phyloP scores from a whole-genome alignment of 2,797 vertebrate genomes.

The Fratercula arctica region DNA sequence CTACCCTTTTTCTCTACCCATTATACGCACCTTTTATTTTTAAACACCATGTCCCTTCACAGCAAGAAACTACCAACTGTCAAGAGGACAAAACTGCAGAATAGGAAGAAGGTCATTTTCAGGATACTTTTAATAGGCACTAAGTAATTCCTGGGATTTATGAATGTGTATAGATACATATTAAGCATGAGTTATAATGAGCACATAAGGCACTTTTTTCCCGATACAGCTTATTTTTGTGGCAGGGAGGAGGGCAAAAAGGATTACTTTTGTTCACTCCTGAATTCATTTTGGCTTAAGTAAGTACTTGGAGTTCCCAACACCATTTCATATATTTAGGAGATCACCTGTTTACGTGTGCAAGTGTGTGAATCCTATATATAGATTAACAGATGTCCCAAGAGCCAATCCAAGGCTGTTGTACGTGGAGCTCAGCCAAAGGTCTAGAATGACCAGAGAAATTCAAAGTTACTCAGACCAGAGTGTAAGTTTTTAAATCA shows the following conservation, averaged over 20 bases:
- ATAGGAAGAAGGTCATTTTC: not conserved
- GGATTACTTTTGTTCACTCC: constrained; percentile 14
- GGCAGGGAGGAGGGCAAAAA: not conserved
- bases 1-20: not conserved
- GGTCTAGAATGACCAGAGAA: constrained; percentile 44
- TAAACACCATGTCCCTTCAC: not conserved
- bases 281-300: constrained; percentile 41
- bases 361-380: constrained; percentile 62
- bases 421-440: constrained; percentile 50
- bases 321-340: constrained; percentile 64
- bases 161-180: not conserved
- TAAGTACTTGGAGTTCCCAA: constrained; percentile 57
- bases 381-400: constrained; percentile 69
- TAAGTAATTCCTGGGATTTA: not conserved
- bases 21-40: constrained; percentile 12
- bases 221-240: not conserved
- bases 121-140: not conserved
- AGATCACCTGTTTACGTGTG: constrained; percentile 64
- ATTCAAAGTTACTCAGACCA: constrained; percentile 16
- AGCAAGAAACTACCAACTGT: constrained; percentile 3
- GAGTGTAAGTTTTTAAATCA: not conserved
- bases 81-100: not conserved
- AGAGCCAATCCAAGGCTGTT: constrained; percentile 44
- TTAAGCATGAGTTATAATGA: not conserved
- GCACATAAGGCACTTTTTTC: not conserved